phyloP scores from a whole-genome alignment of 23 tunicate genomes.

The Ascidia mentula region DNA sequence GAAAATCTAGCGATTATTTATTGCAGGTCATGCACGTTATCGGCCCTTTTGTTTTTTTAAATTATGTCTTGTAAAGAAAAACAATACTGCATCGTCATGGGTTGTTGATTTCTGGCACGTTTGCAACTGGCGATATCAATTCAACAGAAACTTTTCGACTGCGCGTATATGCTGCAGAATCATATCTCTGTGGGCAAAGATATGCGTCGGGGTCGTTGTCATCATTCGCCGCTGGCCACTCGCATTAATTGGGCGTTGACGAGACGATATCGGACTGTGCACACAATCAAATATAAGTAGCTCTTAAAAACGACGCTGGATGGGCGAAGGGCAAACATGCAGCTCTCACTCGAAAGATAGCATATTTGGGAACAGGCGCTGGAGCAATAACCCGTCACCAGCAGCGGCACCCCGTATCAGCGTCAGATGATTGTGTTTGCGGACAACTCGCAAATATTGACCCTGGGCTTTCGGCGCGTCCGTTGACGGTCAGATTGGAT shows the following conservation, averaged over 20 bases:
- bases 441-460: not conserved
- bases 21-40: no score
- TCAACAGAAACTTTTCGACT: no score
- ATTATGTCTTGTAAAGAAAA: no score
- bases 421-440: not conserved
- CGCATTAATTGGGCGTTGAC: not conserved
- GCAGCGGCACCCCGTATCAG: not conserved
- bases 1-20: no score
- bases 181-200: no score
- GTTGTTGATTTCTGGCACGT: no score
- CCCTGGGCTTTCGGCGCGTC: not conserved
- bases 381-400: not conserved
- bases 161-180: no score
- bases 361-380: not conserved
- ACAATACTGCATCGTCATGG: no score
- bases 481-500: not conserved
- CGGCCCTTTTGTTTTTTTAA: no score
- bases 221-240: no score
- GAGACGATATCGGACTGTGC: not conserved
- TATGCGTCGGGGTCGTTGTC: no score
- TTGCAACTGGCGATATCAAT: no score
- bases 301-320: not conserved
- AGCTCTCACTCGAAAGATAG: not conserved
- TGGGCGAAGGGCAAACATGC: not conserved
- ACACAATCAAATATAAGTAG: slow-evolving; percentile 1